phyloP scores from a whole-genome alignment of 37 sponge, comb jelly and placozoan species.

The Oscarella lobularis region DNA sequence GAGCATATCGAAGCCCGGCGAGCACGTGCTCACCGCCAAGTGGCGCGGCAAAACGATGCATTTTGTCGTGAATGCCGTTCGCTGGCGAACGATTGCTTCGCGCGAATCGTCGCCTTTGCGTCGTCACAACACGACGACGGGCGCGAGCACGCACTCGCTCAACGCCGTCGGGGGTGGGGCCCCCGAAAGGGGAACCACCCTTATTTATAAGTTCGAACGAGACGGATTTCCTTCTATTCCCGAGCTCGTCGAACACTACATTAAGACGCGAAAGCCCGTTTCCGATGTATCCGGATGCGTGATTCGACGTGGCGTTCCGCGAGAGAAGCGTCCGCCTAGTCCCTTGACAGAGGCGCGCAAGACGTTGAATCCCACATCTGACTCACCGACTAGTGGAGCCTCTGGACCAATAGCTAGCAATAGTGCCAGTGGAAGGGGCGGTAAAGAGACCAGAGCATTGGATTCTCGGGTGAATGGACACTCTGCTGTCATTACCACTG shows the following conservation, averaged over 20 bases:
- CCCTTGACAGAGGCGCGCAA: background rate
- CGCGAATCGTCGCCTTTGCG: background rate
- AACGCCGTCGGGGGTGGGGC: background rate
- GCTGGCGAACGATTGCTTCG: slow-evolving; percentile 3
- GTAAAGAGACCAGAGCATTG: background rate
- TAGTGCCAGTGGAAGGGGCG: too few relatives aligned
- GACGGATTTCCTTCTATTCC: slow-evolving; percentile 68
- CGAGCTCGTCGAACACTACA: slow-evolving; percentile 51
- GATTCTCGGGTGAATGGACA: background rate
- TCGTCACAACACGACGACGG: background rate
- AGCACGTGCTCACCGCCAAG: slow-evolving; percentile 32
- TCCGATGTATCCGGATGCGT: slow-evolving; percentile 4
- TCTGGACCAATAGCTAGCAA: too few relatives aligned
- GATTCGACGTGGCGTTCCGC: background rate
- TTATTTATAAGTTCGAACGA: slow-evolving; percentile 51
- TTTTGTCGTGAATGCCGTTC: slow-evolving; percentile 31
- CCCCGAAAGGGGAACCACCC: background rate
- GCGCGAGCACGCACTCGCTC: background rate
- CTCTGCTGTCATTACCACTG: background rate
- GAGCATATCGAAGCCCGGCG: slow-evolving; percentile 18
- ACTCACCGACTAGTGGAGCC: background rate
- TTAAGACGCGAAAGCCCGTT: slow-evolving; percentile 58
- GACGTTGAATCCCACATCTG: background rate
- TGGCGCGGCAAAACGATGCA: slow-evolving; percentile 25
- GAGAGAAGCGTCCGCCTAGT: background rate